phyloP scores from a whole-genome alignment of 2,888 invertebrate species.

The Andrena marginata region DNA sequence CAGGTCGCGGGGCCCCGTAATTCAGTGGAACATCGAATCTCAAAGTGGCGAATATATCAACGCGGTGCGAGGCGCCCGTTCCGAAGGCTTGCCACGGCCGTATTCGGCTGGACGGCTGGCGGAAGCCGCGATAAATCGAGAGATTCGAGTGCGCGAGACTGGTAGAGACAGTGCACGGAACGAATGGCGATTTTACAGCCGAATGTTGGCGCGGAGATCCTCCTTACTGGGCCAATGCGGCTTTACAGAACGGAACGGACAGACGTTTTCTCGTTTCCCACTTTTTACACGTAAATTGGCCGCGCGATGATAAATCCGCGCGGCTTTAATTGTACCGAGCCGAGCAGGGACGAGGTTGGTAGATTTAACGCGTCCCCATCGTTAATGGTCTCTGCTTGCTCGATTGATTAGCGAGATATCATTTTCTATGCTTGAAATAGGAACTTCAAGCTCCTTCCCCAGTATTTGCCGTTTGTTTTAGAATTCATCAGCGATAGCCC shows the following conservation, averaged over 20 bases:
- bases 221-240: slow-evolving; percentile 61
- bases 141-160: slow-evolving; percentile 17
- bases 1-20: slow-evolving; percentile 22
- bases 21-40: slow-evolving; percentile 21
- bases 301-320: slow-evolving; percentile 77
- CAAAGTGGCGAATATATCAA: slow-evolving; percentile 21
- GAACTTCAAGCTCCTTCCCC: not conserved
- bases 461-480: not conserved
- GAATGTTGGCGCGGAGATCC: slow-evolving; percentile 65
- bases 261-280: slow-evolving; percentile 80
- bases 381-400: not conserved
- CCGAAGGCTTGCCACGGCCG: slow-evolving; percentile 22
- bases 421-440: not conserved
- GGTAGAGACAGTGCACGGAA: slow-evolving; percentile 39
- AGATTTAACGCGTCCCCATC: not conserved
- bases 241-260: slow-evolving; percentile 84
- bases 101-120: not conserved
- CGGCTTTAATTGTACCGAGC: slow-evolving; percentile 46
- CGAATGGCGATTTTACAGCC: slow-evolving; percentile 64
- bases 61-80: slow-evolving; percentile 5
- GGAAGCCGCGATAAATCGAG: slow-evolving; percentile 51
- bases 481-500: not conserved
- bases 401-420: not conserved
- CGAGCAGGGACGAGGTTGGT: not conserved
- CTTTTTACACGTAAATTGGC: slow-evolving; percentile 78